Evolutionary conservation across 2,113 vertebrate genomes (phyloP).

Genomic region (Hippoglossus stenolepis): DNA sequence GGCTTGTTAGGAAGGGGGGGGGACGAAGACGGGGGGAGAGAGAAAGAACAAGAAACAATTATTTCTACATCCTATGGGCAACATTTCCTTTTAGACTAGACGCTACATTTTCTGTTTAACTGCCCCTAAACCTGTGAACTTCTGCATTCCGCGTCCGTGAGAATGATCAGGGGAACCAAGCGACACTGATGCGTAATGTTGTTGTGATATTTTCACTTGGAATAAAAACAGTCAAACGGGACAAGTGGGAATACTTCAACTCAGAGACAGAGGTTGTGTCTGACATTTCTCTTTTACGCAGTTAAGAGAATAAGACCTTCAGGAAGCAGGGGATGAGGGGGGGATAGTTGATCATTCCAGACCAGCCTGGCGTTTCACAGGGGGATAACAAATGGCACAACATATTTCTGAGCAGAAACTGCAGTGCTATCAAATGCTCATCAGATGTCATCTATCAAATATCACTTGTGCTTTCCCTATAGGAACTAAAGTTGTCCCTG

Average conservation of each 20-base stretch:
- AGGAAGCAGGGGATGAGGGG: neutral
- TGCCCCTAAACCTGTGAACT: slow-evolving; percentile 9
- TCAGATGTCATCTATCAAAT: neutral
- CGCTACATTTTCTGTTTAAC: slow-evolving; percentile 10
- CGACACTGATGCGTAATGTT: slow-evolving; percentile 22
- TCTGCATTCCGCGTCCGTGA: slow-evolving; percentile 22
- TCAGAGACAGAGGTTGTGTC: slow-evolving; percentile 20
- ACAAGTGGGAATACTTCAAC: slow-evolving; percentile 15
- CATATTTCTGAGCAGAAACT: neutral
- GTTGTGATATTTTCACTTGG: slow-evolving; percentile 39
- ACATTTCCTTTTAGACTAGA: slow-evolving; percentile 20
- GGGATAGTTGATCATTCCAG: neutral
- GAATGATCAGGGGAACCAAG: slow-evolving; percentile 26
- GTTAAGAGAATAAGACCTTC: slow-evolving; percentile 4
- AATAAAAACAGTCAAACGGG: neutral
- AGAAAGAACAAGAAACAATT: slow-evolving; percentile 35
- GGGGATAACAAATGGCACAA: slow-evolving; percentile 15
- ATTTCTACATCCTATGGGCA: slow-evolving; percentile 33
- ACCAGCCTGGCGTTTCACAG: neutral
- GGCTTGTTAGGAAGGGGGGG: slow-evolving; percentile 34
- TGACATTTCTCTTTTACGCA: slow-evolving; percentile 20
- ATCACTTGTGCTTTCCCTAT: slow-evolving; percentile 14
- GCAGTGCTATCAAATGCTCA: neutral
- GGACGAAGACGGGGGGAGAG: slow-evolving; percentile 9
- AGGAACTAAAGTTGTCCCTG: slow-evolving; percentile 21